These are phyloP conservation scores for Forpus xanthops DNA, from an alignment of 2,797 vertebrate species.

Conservation along the genomic window DNA sequence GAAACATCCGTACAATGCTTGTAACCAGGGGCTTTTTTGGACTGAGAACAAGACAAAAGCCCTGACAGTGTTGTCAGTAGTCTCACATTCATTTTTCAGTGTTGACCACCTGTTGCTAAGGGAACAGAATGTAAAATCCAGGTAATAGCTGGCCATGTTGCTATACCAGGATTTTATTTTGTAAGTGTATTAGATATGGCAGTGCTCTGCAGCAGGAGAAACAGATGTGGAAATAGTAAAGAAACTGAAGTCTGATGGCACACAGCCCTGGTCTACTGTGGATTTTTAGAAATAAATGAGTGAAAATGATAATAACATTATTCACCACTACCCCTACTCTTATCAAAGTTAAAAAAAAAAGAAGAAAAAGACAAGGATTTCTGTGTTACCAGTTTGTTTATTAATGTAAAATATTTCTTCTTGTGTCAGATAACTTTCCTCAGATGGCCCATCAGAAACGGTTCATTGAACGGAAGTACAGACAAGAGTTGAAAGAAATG, in stretches of 20 bases:
- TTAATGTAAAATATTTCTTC: slow-evolving; percentile 75
- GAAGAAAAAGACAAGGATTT: neutral
- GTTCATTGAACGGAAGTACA: slow-evolving; percentile 99
- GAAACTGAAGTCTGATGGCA: neutral
- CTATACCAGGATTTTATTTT: neutral
- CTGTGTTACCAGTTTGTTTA: slow-evolving; percentile 52
- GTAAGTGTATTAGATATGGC: neutral
- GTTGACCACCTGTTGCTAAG: slow-evolving; percentile 40
- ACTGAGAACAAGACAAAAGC: neutral
- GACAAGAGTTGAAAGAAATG: slow-evolving; percentile 99
- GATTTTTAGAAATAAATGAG: neutral
- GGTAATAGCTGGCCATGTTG: neutral
- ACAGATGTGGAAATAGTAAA: neutral
- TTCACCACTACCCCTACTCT: neutral
- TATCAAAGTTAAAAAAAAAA: neutral
- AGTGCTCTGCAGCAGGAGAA: neutral
- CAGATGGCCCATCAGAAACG: slow-evolving; percentile 99
- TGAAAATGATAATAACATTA: neutral
- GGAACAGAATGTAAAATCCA: slow-evolving; percentile 38
- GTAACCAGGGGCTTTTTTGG: neutral
- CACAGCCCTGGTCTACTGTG: neutral
- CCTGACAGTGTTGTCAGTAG: neutral
- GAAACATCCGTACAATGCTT: neutral
- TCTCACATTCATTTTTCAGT: slow-evolving; percentile 7
- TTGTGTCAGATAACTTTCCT: slow-evolving; percentile 96